Evolutionary conservation across 2,113 vertebrate species (phyloP).

Genomic region (Copsychus sechellarum): DNA sequence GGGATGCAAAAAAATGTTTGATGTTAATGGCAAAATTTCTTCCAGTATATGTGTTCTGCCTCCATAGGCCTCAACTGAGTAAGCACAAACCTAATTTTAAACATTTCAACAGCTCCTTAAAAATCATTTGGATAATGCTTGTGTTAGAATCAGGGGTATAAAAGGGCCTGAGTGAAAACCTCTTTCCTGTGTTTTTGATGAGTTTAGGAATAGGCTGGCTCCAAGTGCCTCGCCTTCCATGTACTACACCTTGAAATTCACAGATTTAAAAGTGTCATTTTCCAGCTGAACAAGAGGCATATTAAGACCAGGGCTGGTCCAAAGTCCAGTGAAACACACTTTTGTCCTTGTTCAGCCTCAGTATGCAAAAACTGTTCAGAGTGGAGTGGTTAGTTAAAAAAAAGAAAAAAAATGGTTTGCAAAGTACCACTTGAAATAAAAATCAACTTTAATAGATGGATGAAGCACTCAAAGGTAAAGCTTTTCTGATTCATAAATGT

Average conservation of each 20-base stretch:
- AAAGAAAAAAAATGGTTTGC: not conserved
- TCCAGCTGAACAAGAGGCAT: not conserved
- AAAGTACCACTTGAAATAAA: not conserved
- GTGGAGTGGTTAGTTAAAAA: not conserved
- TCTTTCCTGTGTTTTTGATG: not conserved
- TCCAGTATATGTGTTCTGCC: slow-evolving; percentile 25
- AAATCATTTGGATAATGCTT: not conserved
- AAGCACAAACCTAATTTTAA: slow-evolving; percentile 37
- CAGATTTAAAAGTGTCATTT: not conserved
- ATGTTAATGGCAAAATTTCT: slow-evolving; percentile 39
- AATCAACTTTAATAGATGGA: not conserved
- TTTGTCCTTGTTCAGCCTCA: not conserved
- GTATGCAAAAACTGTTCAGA: not conserved
- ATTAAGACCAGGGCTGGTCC: not conserved
- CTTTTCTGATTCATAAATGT: not conserved
- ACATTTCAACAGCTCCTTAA: not conserved
- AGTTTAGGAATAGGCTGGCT: not conserved
- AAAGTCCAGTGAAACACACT: not conserved
- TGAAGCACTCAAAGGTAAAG: not conserved
- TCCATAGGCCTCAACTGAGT: not conserved
- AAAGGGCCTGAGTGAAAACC: not conserved
- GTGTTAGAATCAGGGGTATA: not conserved
- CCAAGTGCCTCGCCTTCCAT: not conserved
- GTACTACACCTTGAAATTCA: not conserved
- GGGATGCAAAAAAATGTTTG: slow-evolving; percentile 2